Evolutionary conservation across 2,888 invertebrate genomes (phyloP), one percentile per base, ranked within the genome.

Genomic region (Caenorhabditis sp.): DNA sequence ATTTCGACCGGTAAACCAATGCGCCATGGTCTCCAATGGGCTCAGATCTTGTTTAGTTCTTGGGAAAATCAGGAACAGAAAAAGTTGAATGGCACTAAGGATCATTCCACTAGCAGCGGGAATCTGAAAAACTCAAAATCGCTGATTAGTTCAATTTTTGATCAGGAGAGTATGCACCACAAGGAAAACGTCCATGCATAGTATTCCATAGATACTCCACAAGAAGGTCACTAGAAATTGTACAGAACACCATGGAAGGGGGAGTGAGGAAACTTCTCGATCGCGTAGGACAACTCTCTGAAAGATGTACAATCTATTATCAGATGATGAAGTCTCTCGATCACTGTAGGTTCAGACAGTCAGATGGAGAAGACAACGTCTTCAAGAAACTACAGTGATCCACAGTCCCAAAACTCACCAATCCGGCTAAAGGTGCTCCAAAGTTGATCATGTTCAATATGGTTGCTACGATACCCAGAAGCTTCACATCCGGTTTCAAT

Each of bases 211-310:
- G 0, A 95, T 90, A 69, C 95, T 93, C 96, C 96, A 96, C 91
- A 95, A 94, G 84, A 94, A 94, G 28, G 95, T 94, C n/a, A 96
- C 96, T 8, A 96, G 90, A 22, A 96, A 94, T 84, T 96, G 96
- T 88, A 95, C 95, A 44, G 96, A 93, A 90, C 96, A 96, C 82
- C 97, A 94, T 6, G 96, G 96, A 92, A 97, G 96, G 7, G 97
- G 97, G 93, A 97, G 94, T 44, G 95, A 95, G 81, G 95, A 96
- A 0, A 96, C 96, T 93, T 95, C 96, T 93, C 95, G 95, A 24
- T 95, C 95, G 90, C 93, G 94, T 38, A 97, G 94, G 72, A 97
- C 95, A 66, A 95, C 94, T 88, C 94, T 94, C 96, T 96, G 94
- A 24, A 92, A 91, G 79, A 66, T 2, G 7, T 35, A 10, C 16